Evolutionary conservation across 2,113 vertebrate genomes (phyloP).

Genomic region (Piaya cayana): DNA sequence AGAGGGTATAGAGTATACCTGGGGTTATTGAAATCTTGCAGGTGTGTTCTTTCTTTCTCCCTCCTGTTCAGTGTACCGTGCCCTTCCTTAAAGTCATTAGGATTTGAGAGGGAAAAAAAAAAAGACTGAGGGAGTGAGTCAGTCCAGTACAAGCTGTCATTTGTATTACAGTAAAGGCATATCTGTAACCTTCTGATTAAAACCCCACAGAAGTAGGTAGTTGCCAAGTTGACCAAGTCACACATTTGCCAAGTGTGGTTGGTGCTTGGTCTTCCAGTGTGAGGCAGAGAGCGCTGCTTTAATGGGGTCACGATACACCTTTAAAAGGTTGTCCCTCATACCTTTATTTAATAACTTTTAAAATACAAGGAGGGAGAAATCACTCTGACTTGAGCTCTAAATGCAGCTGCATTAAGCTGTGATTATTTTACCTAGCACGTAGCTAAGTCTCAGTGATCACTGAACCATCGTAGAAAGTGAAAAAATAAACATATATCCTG

Average conservation of each 20-base stretch:
- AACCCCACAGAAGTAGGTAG: background rate
- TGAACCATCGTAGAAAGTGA: background rate
- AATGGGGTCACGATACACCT: background rate
- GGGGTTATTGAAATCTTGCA: background rate
- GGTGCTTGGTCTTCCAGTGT: background rate
- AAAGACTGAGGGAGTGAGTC: background rate
- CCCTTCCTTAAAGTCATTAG: background rate
- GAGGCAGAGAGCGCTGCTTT: background rate
- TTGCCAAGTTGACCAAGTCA: background rate
- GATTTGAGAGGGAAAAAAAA: background rate
- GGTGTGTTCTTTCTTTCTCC: background rate
- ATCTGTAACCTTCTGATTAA: background rate
- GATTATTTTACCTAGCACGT: background rate
- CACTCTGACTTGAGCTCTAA: background rate
- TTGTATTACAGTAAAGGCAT: background rate
- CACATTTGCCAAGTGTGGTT: background rate
- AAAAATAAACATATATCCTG: background rate
- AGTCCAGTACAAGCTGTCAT: background rate
- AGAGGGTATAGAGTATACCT: background rate
- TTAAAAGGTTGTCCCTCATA: background rate
- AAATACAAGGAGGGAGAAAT: background rate
- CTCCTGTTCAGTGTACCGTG: background rate
- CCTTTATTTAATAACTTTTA: background rate
- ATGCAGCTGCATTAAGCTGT: background rate
- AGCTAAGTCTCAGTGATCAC: background rate